Conservation (phyloP, 2,797 vertebrate genomes). For the Poecilia velifera region DNA sequence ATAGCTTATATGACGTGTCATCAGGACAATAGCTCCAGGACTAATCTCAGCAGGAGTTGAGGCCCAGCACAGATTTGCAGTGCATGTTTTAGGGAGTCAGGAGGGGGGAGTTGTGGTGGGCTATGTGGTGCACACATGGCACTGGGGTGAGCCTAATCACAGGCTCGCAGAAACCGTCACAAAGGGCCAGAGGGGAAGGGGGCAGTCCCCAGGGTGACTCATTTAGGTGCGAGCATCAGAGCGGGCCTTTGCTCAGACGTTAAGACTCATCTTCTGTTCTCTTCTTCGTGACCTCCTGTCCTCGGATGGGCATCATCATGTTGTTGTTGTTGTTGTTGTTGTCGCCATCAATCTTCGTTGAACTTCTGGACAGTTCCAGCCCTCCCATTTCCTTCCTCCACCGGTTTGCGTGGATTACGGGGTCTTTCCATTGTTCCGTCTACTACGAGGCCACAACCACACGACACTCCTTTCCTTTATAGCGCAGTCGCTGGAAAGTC, state of each 20-base stretch:
- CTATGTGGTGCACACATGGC: slow-evolving; percentile 72
- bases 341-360: slow-evolving; percentile 30
- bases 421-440: slow-evolving; percentile 77
- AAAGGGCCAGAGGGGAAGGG: slow-evolving; percentile 61
- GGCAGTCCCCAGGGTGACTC: slow-evolving; percentile 59
- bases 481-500: slow-evolving; percentile 41
- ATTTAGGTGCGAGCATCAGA: slow-evolving; percentile 67
- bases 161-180: slow-evolving; percentile 71
- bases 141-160: slow-evolving; percentile 74
- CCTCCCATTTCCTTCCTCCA: slow-evolving; percentile 61
- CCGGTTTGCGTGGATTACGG: slow-evolving; percentile 62
- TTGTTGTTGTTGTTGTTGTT: slow-evolving; percentile 13
- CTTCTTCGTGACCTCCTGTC: slow-evolving; percentile 15
- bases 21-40: slow-evolving; percentile 66
- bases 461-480: slow-evolving; percentile 80
- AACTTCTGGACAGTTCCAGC: slow-evolving; percentile 45
- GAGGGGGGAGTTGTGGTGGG: background rate
- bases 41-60: slow-evolving; percentile 65
- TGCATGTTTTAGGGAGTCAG: slow-evolving; percentile 14
- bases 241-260: slow-evolving; percentile 32
- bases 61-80: slow-evolving; percentile 65
- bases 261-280: slow-evolving; percentile 36
- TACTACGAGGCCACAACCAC: slow-evolving; percentile 53
- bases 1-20: slow-evolving; percentile 49
- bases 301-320: slow-evolving; percentile 22